Evolutionary conservation across 2,113 vertebrate species (phyloP).

Genomic region (Balaeniceps rex): DNA sequence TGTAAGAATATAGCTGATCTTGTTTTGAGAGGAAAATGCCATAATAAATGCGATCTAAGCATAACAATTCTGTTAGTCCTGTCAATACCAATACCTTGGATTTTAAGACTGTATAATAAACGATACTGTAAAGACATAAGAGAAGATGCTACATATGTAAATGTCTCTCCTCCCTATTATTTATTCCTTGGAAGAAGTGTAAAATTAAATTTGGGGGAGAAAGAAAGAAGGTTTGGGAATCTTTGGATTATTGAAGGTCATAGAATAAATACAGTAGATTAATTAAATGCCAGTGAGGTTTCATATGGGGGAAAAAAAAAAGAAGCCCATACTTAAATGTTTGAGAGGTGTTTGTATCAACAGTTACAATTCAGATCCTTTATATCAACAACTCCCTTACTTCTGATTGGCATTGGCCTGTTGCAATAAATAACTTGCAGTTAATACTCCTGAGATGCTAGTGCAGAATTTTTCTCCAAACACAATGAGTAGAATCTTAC

Average conservation of each 20-base stretch:
- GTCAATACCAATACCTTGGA: not conserved
- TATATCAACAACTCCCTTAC: not conserved
- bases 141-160: not conserved
- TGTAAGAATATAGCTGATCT: not conserved
- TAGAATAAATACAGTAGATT: not conserved
- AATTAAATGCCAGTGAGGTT: not conserved
- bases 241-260: not conserved
- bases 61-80: not conserved
- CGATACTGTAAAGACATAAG: not conserved
- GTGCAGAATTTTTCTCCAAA: not conserved
- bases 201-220: not conserved
- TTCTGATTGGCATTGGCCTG: not conserved
- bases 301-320: not conserved
- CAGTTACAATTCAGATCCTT: not conserved
- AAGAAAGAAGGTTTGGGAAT: not conserved
- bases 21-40: not conserved
- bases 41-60: not conserved
- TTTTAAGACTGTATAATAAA: not conserved
- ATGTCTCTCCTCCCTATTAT: not conserved
- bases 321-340: not conserved
- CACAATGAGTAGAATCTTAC: not conserved
- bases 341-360: not conserved
- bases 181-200: not conserved
- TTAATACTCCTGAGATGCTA: not conserved
- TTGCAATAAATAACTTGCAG: not conserved